Conservation (phyloP, 2,113 vertebrate species). For the Pelmatolapia mariae region DNA sequence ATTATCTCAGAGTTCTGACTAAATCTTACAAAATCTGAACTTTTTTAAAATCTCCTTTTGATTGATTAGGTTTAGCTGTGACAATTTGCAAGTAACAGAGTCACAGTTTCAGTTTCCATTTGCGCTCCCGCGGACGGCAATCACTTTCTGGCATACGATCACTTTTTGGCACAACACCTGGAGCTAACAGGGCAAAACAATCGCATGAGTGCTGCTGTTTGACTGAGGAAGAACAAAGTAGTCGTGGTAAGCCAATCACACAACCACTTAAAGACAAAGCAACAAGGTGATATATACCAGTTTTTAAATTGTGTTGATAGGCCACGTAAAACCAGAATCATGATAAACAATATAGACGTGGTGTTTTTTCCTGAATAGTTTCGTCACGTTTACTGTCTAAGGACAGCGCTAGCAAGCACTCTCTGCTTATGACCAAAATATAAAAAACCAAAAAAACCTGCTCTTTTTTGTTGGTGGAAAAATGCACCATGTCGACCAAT, state of each 20-base stretch:
- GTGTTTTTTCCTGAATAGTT: rapidly evolving
- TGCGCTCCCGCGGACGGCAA: not conserved
- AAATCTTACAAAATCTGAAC: not conserved
- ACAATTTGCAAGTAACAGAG: not conserved
- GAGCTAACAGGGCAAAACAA: not conserved
- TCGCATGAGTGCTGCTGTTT: not conserved
- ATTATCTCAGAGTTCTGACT: not conserved
- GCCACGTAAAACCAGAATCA: not conserved
- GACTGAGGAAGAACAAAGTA: not conserved
- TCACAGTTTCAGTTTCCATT: not conserved
- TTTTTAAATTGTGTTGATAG: rapidly evolving
- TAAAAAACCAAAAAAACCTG: too few relatives aligned
- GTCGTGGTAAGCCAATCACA: not conserved
- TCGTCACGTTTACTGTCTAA: rapidly evolving
- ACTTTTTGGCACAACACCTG: not conserved
- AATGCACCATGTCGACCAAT: too few relatives aligned
- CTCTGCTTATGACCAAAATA: too few relatives aligned
- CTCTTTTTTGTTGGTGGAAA: too few relatives aligned
- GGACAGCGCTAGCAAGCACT: too few relatives aligned
- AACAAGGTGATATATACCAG: not conserved
- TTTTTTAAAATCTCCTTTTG: not conserved
- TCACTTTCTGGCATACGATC: not conserved
- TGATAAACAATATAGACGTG: rapidly evolving
- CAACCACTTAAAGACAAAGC: rapidly evolving
- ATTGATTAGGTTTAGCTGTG: not conserved